phyloP scores from a whole-genome alignment of 64 coral and sea anemone genomes.

The Actinia equina region DNA sequence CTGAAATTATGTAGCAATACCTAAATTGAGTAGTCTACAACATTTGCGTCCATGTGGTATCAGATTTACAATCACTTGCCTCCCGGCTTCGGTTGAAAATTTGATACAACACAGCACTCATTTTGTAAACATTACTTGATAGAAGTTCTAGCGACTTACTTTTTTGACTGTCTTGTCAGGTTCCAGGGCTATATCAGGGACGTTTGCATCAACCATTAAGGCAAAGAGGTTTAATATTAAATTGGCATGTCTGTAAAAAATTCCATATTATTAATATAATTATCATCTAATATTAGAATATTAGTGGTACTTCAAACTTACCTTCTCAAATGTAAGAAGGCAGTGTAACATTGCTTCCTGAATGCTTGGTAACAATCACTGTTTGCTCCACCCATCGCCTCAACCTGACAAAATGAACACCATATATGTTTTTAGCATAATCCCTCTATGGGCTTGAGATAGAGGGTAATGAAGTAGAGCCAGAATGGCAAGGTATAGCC shows the following conservation, averaged over 20 bases:
- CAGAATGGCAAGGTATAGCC: no score
- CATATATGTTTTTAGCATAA: no score
- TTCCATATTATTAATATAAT: neutral
- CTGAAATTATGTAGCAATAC: no score
- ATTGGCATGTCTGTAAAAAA: conserved; percentile 73
- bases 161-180: conserved; percentile 99
- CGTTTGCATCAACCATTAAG: conserved; percentile 97
- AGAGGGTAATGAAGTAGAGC: no score
- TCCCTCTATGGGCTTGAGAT: no score
- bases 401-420: conserved; percentile 46
- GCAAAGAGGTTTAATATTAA: conserved; percentile 93
- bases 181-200: conserved; percentile 96
- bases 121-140: no score
- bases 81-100: no score
- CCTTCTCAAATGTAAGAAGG: conserved; percentile 92
- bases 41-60: no score
- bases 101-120: no score
- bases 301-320: neutral
- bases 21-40: no score
- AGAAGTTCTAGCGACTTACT: conserved; percentile 29
- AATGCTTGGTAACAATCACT: conserved; percentile 98
- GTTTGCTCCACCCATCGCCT: conserved; percentile 89
- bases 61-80: no score
- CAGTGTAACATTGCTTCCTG: conserved; percentile 94
- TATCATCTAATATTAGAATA: neutral